Evolutionary conservation across 2,797 vertebrate genomes (phyloP), one percentile per base, ranked within the genome.

Genomic region (Pygocentrus nattereri): DNA sequence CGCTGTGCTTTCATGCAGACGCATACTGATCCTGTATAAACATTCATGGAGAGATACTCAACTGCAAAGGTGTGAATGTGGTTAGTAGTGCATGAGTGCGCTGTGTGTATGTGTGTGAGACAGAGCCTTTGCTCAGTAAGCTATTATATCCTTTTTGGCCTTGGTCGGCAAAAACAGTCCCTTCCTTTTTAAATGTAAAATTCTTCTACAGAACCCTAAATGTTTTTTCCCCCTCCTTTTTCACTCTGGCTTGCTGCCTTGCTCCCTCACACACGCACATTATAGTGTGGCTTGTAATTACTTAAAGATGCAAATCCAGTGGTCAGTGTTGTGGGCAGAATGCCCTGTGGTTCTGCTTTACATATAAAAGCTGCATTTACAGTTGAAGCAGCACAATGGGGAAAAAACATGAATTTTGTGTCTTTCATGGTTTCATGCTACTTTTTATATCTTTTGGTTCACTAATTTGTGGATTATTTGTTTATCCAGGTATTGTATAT

Each of bases 71-170:
- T 67, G 49, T 64, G 49, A 73, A 64, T 54, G 69, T 12, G 30
- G 5, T 56, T 16, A 62, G 25, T 21, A 65, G 31, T 65, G 34
- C 5, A 10, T 38, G 18, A 10, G 52, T 50, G 30, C 30, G 52
- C 23, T 13, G 47, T 74, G 34, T 61, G 59, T 47, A 18, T 64
- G 31, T 38, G 27, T 27, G n/a, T 21, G 56, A 47, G 65, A 44
- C 16, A 30, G 11, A 25, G 69, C 31, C 21, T 16, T 31, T 64
- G 18, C 6, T 1, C 61, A 41, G 12, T 52, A 25, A 73, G 25
- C 76, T 41, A 78, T 78, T 41, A 71, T 62, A 79, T 61, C 77
- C 27, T 71, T 79, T 68, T 62, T 27, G 41, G 41, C 44, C 54
- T 72, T 62, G 19, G 54, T 16, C 30, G 31, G 61, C 47, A 47